Conservation (phyloP, 2,888 invertebrate species). For the Trachelus iudaicus region DNA sequence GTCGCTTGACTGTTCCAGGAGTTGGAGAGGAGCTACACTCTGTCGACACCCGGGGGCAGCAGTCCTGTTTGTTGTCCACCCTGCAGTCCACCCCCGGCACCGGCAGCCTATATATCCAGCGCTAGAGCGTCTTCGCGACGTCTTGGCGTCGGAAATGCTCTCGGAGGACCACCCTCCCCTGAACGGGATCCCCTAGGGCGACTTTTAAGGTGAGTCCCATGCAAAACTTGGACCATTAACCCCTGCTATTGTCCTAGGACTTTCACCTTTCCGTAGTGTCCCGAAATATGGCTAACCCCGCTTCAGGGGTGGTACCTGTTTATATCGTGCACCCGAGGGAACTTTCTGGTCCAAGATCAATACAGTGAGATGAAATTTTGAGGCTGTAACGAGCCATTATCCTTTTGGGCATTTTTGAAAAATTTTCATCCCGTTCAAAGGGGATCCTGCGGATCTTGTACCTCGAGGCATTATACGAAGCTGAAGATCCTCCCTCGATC, state of each 20-base stretch:
- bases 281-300: not conserved
- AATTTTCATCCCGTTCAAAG: not conserved
- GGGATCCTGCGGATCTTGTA: not conserved
- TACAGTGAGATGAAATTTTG: not conserved
- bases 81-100: conserved; percentile 58
- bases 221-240: not conserved
- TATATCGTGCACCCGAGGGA: not conserved
- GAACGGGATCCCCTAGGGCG: conserved; percentile 54
- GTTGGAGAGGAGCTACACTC: conserved; percentile 55
- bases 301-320: not conserved
- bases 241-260: not conserved
- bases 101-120: conserved; percentile 62
- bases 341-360: not conserved
- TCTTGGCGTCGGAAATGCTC: conserved; percentile 46
- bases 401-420: not conserved
- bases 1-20: conserved; percentile 42
- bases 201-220: conserved; percentile 49
- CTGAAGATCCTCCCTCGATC: not conserved
- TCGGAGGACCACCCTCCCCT: conserved; percentile 49
- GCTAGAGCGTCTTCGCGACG: conserved; percentile 58
- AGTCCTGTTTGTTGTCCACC: conserved; percentile 57
- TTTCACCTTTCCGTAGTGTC: not conserved
- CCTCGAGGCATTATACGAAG: not conserved
- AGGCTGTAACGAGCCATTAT: not conserved
- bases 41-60: conserved; percentile 55